These are phyloP conservation scores for Balaeniceps rex DNA, from an alignment of 2,113 vertebrate species.

Conservation along the genomic window DNA sequence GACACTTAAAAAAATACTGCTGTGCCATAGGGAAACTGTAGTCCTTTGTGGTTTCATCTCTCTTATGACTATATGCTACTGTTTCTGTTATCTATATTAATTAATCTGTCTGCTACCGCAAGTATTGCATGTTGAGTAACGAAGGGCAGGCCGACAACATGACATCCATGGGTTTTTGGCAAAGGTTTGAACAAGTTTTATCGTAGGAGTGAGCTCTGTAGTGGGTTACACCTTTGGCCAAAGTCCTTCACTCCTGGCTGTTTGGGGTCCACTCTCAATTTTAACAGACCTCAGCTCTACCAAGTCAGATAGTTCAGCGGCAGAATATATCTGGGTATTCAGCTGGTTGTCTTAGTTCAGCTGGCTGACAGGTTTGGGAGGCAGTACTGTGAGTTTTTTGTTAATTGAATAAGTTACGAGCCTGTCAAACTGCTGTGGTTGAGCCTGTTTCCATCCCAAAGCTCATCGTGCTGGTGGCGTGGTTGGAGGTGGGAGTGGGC, in stretches of 20 bases:
- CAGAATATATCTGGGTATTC: neutral
- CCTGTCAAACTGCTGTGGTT: neutral
- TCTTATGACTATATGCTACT: neutral
- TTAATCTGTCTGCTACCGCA: neutral
- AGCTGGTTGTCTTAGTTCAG: neutral
- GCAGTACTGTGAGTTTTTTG: neutral
- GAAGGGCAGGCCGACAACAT: neutral
- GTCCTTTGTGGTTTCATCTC: neutral
- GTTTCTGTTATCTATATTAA: constrained; percentile 14
- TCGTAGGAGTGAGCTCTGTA: neutral
- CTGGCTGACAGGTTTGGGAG: constrained; percentile 2
- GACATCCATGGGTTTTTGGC: neutral
- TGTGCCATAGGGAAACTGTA: neutral
- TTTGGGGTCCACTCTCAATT: neutral
- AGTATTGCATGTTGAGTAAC: neutral
- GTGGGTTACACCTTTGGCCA: neutral
- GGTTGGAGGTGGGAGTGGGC: neutral
- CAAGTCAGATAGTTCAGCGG: neutral
- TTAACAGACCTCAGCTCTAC: neutral
- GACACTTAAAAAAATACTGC: neutral
- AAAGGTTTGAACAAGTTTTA: neutral
- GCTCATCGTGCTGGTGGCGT: neutral
- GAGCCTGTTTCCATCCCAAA: neutral
- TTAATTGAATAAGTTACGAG: neutral
- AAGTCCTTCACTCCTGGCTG: neutral